A percentile compares a stretch with the other conserved stretches of the same genome.
These are phyloP conservation scores for Apotomis betuletana DNA, from an alignment of 2,888 invertebrate species.

Conservation along the genomic window DNA sequence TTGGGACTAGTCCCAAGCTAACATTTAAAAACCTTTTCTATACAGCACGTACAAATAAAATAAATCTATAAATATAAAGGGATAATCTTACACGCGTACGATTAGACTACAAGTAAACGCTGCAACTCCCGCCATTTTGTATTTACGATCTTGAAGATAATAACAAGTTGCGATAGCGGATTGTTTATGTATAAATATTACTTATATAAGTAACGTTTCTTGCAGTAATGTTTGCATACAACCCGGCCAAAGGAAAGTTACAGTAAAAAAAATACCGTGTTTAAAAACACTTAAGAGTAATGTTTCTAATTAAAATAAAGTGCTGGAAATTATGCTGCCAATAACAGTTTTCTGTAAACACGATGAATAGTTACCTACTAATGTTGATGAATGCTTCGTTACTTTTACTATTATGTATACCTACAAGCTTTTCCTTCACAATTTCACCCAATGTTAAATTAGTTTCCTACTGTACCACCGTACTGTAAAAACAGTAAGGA, in stretches of 20 bases:
- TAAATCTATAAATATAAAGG: too few relatives aligned
- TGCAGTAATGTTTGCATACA: not conserved
- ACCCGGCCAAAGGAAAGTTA: conserved; percentile 3
- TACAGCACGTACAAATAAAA: too few relatives aligned
- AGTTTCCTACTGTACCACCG: too few relatives aligned
- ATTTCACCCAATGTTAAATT: too few relatives aligned
- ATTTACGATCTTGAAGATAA: conserved; percentile 31
- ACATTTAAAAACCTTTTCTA: too few relatives aligned
- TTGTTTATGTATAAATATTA: not conserved
- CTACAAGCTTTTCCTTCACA: too few relatives aligned
- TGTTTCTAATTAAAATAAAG: conserved; percentile 20
- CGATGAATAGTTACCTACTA: not conserved
- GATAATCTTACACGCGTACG: too few relatives aligned
- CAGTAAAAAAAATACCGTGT: not conserved
- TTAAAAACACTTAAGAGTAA: conserved; percentile 6
- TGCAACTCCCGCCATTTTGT: conserved; percentile 27
- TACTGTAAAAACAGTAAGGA: too few relatives aligned
- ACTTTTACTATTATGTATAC: not conserved
- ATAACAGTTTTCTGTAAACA: conserved; percentile 3
- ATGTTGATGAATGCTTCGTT: not conserved
- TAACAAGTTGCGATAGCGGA: conserved; percentile 23
- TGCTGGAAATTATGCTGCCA: conserved; percentile 7
- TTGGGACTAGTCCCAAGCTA: too few relatives aligned
- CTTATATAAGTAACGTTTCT: not conserved
- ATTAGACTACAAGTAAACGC: not conserved